A percentile compares a stretch with the other conserved stretches of the same genome.
Evolutionary conservation across 1,140 invertebrate species (phyloP).

Genomic region (Leptopilina clavipes): DNA sequence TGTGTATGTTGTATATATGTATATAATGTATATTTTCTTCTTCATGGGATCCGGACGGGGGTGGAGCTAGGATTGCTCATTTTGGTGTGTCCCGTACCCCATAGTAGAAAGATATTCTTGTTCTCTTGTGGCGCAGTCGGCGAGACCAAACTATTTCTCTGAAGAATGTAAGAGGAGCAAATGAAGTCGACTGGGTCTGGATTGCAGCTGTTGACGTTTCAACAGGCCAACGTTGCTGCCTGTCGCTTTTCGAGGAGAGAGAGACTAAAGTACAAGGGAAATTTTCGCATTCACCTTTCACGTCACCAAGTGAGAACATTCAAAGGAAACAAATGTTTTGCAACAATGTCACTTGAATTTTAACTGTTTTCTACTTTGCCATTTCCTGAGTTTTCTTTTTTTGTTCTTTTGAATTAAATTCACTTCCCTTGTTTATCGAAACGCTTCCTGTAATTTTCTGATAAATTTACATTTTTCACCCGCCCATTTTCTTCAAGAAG

Average conservation of each 20-base stretch:
- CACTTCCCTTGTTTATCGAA: not conserved
- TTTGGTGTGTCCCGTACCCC: slow-evolving; percentile 11
- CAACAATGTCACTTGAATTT: not conserved
- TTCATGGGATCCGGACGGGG: slow-evolving; percentile 39
- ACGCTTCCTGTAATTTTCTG: too few species aligned
- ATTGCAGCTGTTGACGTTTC: slow-evolving; percentile 64
- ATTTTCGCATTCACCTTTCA: slow-evolving; percentile 5
- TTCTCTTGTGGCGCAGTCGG: slow-evolving; percentile 47
- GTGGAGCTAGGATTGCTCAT: not conserved
- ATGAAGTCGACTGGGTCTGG: slow-evolving; percentile 60
- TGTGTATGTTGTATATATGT: too few species aligned
- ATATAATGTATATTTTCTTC: not conserved
- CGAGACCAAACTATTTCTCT: slow-evolving; percentile 61
- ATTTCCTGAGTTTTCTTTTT: not conserved
- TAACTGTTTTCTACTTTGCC: not conserved
- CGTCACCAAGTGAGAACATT: not conserved
- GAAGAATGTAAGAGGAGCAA: slow-evolving; percentile 70
- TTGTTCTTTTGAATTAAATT: not conserved
- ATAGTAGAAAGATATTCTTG: slow-evolving; percentile 52
- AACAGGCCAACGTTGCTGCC: slow-evolving; percentile 44
- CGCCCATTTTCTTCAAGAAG: too few species aligned
- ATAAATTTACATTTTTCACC: too few species aligned
- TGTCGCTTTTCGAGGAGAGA: slow-evolving; percentile 12
- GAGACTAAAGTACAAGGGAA: slow-evolving; percentile 4
- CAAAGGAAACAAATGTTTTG: not conserved